phyloP scores from a whole-genome alignment of 2,113 vertebrate species.

The Theristicus caerulescens region DNA sequence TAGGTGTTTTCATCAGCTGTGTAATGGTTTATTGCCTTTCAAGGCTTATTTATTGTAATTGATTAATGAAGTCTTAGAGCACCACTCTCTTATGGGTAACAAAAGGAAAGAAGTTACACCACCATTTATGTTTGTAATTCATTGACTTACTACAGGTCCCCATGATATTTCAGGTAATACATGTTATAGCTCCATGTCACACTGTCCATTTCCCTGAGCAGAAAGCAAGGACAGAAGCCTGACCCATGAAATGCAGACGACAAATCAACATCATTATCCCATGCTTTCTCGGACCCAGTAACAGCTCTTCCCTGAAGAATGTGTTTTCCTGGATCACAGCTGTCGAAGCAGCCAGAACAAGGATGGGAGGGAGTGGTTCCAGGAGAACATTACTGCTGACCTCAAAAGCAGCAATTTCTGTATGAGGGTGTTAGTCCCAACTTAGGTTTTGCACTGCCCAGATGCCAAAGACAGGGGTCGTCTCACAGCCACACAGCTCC shows the following conservation, averaged over 20 bases:
- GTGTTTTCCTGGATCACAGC: background rate
- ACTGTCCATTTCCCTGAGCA: background rate
- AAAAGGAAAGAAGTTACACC: background rate
- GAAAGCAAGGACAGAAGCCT: background rate
- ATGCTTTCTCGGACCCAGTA: background rate
- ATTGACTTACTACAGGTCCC: background rate
- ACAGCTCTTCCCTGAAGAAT: background rate
- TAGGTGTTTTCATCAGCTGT: background rate
- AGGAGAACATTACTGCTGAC: background rate
- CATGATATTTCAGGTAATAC: background rate
- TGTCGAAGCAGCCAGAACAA: background rate
- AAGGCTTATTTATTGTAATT: constrained; percentile 19
- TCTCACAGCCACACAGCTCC: background rate
- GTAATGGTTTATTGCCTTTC: constrained; percentile 34
- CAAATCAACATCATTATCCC: background rate
- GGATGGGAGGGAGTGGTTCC: background rate
- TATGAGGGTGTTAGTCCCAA: background rate
- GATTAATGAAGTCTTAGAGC: constrained; percentile 12
- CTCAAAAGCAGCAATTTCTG: background rate
- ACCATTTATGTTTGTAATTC: background rate
- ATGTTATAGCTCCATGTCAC: background rate
- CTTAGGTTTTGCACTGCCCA: background rate
- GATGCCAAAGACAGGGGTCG: background rate
- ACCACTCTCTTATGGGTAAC: background rate
- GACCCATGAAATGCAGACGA: background rate